Conservation (phyloP, 2,797 vertebrate species). For the Hozukius guyotensis region DNA sequence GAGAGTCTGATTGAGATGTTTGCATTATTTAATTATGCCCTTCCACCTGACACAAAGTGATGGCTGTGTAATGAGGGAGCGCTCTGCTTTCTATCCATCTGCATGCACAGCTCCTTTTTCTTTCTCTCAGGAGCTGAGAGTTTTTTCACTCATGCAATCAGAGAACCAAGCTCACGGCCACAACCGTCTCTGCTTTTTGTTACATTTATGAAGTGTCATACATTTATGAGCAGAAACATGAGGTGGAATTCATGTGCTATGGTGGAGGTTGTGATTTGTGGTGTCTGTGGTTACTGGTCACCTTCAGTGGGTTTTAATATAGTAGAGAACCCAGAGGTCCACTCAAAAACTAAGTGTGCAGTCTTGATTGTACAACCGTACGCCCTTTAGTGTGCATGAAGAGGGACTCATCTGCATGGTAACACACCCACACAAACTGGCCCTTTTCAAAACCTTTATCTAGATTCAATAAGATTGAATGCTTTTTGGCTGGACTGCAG, state of each 20-base stretch:
- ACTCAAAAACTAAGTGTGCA: conserved; percentile 2
- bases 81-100: conserved; percentile 1
- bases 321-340: background rate
- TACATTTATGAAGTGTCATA: background rate
- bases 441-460: background rate
- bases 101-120: conserved; percentile 7
- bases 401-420: background rate
- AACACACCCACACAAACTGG: conserved; percentile 4
- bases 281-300: conserved; percentile 17
- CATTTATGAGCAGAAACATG: background rate
- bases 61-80: conserved; percentile 1
- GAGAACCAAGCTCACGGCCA: background rate
- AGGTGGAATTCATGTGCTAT: background rate
- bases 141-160: conserved; percentile 11
- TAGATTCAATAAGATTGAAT: conserved; percentile 8
- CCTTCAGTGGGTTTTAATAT: background rate
- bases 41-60: conserved; percentile 15
- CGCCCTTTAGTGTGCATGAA: background rate
- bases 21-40: conserved; percentile 27
- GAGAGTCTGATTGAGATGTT: conserved; percentile 16
- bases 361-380: background rate
- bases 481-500: background rate
- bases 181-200: background rate
- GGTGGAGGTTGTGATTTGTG: background rate
- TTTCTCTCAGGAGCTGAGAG: background rate